Evolutionary conservation across 2,797 vertebrate genomes (phyloP).

Genomic region (Cossypha niveicapilla): DNA sequence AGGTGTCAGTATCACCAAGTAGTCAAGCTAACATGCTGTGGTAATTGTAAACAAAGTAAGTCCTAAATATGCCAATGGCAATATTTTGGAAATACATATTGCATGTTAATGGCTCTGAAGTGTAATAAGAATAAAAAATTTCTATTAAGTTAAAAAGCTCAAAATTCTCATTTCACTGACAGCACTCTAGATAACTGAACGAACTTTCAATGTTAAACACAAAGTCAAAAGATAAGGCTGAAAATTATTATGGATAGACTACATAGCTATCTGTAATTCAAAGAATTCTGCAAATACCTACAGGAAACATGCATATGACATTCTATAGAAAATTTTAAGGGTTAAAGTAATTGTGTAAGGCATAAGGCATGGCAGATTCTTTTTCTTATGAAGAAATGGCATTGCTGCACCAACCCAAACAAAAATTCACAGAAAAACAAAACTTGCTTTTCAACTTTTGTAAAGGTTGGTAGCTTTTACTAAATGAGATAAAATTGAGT

Average conservation of each 20-base stretch:
- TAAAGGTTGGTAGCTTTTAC: neutral
- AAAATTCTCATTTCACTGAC: neutral
- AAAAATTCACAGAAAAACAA: neutral
- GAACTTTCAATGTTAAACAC: neutral
- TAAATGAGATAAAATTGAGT: neutral
- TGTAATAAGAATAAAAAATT: neutral
- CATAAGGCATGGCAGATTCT: neutral
- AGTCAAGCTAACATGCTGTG: neutral
- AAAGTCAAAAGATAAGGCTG: neutral
- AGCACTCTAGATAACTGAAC: neutral
- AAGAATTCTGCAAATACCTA: neutral
- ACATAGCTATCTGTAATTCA: neutral
- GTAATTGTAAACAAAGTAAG: neutral
- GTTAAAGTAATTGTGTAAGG: neutral
- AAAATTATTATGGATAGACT: neutral
- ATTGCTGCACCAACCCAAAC: neutral
- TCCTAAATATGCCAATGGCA: neutral
- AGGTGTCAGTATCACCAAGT: neutral
- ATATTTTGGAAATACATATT: neutral
- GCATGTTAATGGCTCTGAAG: neutral
- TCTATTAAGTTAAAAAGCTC: neutral
- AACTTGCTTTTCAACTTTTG: neutral
- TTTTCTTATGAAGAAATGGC: neutral
- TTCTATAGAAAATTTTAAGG: neutral
- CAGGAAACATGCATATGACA: fast-evolving